A percentile compares a stretch with the other conserved stretches of the same genome.
phyloP scores from a whole-genome alignment of 2,113 vertebrate species.

The Bostrychus sinensis region DNA sequence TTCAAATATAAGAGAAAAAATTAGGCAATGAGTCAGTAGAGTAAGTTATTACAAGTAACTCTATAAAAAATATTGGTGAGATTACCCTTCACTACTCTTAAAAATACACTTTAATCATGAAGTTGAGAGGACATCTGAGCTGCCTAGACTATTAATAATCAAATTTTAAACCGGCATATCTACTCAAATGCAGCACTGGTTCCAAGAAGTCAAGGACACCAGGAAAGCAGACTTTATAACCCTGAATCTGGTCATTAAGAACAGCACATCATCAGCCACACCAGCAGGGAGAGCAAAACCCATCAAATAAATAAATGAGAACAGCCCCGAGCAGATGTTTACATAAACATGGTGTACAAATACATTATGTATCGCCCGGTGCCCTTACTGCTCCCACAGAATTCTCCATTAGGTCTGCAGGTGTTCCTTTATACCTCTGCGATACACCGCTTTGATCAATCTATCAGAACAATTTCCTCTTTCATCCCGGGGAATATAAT shows the following conservation, averaged over 20 bases:
- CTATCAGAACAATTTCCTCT: conserved; percentile 78
- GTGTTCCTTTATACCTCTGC: conserved; percentile 71
- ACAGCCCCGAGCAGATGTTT: conserved; percentile 73
- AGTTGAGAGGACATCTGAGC: conserved; percentile 3
- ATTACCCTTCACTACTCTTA: neutral
- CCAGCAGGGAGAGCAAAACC: conserved; percentile 41
- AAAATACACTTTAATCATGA: conserved; percentile 4
- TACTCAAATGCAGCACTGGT: conserved; percentile 13
- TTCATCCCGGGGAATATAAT: conserved; percentile 73
- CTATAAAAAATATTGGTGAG: neutral
- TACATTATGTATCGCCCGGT: conserved; percentile 71
- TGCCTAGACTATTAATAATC: conserved; percentile 16
- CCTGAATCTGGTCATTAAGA: conserved; percentile 58
- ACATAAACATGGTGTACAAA: conserved; percentile 75
- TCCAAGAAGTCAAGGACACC: conserved; percentile 35
- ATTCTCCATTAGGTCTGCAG: conserved; percentile 72
- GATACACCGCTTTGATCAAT: conserved; percentile 75
- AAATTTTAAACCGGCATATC: neutral
- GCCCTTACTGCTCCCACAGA: conserved; percentile 61
- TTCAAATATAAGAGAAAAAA: neutral
- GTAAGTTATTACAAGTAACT: neutral
- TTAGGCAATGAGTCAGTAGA: neutral
- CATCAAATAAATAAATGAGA: conserved; percentile 73
- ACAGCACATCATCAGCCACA: conserved; percentile 60
- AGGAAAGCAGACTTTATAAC: conserved; percentile 16